phyloP scores from a whole-genome alignment of 1,140 invertebrate genomes.

The Trichonephila inaurata region DNA sequence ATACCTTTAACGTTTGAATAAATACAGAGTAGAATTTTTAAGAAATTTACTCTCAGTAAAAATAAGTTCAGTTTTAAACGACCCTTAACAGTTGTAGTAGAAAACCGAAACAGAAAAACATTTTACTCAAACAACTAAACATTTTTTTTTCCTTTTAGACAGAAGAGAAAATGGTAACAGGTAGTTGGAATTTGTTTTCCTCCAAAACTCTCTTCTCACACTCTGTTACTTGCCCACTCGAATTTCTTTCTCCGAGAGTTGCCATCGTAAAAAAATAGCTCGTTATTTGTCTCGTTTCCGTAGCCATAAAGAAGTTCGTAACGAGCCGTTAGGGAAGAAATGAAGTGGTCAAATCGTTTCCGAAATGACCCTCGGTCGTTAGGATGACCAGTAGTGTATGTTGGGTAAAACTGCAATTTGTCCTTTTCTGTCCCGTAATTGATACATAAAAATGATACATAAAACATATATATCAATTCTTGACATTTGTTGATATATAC shows the following conservation, averaged over 20 bases:
- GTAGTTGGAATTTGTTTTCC: neutral
- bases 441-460: neutral
- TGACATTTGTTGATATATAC: no score
- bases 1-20: no score
- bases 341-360: conserved; percentile 43
- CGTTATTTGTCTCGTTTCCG: neutral
- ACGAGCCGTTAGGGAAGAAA: conserved; percentile 39
- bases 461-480: no score
- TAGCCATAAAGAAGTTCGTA: conserved; percentile 19
- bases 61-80: no score
- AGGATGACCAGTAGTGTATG: neutral
- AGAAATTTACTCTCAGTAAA: no score
- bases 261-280: neutral
- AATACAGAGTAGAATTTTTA: no score
- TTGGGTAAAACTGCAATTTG: neutral
- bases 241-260: neutral
- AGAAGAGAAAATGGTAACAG: neutral
- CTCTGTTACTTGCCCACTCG: neutral
- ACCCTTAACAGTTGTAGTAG: no score
- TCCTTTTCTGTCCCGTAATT: neutral
- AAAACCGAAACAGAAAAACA: neutral
- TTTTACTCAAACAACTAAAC: neutral
- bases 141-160: neutral
- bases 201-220: neutral
- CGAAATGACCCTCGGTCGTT: conserved; percentile 16